Percentiles rank a stretch among this genome's conserved stretches.
Evolutionary conservation across 2,797 vertebrate genomes (phyloP).

Genomic region (Falco columbarius): DNA sequence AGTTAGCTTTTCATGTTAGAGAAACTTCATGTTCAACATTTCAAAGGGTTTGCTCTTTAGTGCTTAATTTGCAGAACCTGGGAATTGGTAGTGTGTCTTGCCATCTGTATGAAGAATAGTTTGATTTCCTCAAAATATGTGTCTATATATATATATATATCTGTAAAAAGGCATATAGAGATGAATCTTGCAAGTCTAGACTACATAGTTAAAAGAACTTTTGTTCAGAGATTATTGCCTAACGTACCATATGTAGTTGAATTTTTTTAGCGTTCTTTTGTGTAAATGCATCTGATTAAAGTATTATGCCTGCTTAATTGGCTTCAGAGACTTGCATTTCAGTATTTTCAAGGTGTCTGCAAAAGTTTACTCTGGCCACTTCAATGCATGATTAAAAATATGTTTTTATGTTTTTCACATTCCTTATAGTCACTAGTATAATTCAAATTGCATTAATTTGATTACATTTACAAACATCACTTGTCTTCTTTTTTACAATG

Average conservation of each 20-base stretch:
- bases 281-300: slow-evolving; percentile 6
- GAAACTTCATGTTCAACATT: background rate
- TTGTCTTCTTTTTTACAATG: background rate
- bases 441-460: background rate
- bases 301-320: background rate
- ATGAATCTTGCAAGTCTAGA: background rate
- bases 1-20: slow-evolving; percentile 1
- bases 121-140: background rate
- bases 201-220: background rate
- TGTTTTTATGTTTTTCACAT: background rate
- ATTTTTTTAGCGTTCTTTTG: slow-evolving; percentile 20
- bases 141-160: background rate
- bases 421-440: background rate
- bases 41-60: slow-evolving; percentile 24
- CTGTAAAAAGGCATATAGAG: background rate
- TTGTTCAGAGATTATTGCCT: background rate
- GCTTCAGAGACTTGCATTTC: background rate
- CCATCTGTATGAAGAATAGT: slow-evolving; percentile 32
- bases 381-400: background rate
- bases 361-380: background rate
- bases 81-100: background rate
- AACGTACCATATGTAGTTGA: background rate
- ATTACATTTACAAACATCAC: background rate
- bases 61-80: background rate
- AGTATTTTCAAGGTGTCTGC: background rate